Evolutionary conservation across 2,797 vertebrate genomes (phyloP).

Genomic region (Naso thynnoides): DNA sequence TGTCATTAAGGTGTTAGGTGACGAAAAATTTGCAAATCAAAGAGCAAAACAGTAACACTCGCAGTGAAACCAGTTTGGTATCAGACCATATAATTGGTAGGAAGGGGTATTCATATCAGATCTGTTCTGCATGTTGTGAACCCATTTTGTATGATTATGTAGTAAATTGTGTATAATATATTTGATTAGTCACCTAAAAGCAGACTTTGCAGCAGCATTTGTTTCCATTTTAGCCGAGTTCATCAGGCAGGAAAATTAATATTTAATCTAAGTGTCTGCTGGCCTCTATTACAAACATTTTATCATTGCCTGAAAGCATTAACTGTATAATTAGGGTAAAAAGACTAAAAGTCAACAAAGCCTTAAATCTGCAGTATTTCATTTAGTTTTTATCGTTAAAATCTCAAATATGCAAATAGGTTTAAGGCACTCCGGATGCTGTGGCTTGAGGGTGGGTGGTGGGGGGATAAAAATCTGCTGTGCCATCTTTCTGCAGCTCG

Average conservation of each 20-base stretch:
- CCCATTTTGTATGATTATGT: slow-evolving; percentile 48
- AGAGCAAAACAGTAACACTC: slow-evolving; percentile 45
- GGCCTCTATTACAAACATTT: slow-evolving; percentile 77
- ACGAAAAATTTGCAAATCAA: slow-evolving; percentile 55
- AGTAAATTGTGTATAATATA: slow-evolving; percentile 47
- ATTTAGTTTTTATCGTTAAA: slow-evolving; percentile 80
- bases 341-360: slow-evolving; percentile 81
- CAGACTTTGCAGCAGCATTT: slow-evolving; percentile 54
- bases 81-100: slow-evolving; percentile 40
- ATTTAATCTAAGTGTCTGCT: slow-evolving; percentile 72
- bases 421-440: slow-evolving; percentile 77
- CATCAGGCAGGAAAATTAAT: slow-evolving; percentile 70
- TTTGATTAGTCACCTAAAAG: slow-evolving; percentile 60
- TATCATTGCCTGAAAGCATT: slow-evolving; percentile 77
- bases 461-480: slow-evolving; percentile 79
- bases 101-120: slow-evolving; percentile 42
- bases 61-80: slow-evolving; percentile 39
- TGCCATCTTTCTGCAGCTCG: slow-evolving; percentile 72
- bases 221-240: slow-evolving; percentile 59
- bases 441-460: slow-evolving; percentile 44
- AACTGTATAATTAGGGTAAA: slow-evolving; percentile 76
- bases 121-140: slow-evolving; percentile 50
- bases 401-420: slow-evolving; percentile 83
- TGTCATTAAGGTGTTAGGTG: slow-evolving; percentile 57
- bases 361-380: slow-evolving; percentile 79